Conservation (phyloP, 2,797 vertebrate genomes). For the Propithecus perrieri region DNA sequence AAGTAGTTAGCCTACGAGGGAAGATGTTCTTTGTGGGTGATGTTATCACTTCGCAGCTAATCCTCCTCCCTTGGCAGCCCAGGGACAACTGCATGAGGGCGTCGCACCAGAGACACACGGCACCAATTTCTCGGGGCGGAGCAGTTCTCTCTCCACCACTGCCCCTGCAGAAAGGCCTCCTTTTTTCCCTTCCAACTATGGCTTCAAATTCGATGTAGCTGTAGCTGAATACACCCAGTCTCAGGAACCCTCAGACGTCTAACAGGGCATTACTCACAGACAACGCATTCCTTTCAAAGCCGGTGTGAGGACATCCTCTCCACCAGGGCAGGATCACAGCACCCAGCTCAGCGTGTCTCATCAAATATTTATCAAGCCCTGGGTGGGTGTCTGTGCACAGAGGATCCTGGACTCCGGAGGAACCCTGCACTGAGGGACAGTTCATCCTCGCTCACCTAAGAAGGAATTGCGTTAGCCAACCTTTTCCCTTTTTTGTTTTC, state of each 20-base stretch:
- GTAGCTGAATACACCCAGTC: not conserved
- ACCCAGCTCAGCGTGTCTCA: not conserved
- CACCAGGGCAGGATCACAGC: not conserved
- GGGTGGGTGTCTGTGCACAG: not conserved
- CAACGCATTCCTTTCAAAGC: not conserved
- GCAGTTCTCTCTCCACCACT: not conserved
- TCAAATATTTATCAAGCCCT: not conserved
- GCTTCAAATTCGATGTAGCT: not conserved
- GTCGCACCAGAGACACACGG: not conserved
- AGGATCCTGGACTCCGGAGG: not conserved
- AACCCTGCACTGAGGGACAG: too few relatives aligned
- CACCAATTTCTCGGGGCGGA: not conserved
- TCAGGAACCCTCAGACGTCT: not conserved
- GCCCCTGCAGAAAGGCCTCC: conserved; percentile 28
- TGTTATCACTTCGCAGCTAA: not conserved
- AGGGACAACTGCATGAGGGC: not conserved
- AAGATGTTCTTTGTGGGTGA: not conserved
- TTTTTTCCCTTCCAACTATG: not conserved
- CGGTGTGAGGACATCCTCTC: not conserved
- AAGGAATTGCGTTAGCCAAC: not conserved
- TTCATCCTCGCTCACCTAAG: not conserved
- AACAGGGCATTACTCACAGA: too few relatives aligned
- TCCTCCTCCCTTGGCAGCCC: not conserved
- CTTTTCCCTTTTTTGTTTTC: not conserved
- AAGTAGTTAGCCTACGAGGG: not conserved